phyloP scores from a whole-genome alignment of 2,888 invertebrate species.

The Micropterix aruncella region DNA sequence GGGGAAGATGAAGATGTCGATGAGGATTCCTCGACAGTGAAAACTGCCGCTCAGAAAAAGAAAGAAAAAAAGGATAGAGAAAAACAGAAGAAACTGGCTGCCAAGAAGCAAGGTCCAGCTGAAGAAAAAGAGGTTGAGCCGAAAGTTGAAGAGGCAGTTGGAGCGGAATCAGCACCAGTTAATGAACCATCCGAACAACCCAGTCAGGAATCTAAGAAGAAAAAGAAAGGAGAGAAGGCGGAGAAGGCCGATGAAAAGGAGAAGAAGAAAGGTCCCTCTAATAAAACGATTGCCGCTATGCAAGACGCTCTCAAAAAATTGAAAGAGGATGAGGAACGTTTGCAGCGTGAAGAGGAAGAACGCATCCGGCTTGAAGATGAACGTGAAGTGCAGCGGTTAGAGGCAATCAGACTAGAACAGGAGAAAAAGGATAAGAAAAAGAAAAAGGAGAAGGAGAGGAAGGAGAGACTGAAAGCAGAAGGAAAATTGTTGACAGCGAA shows the following conservation, averaged over 20 bases:
- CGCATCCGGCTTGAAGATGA: constrained; percentile 59
- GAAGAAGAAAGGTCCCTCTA: constrained; percentile 59
- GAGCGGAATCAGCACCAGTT: constrained; percentile 17
- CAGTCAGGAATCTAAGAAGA: constrained; percentile 27
- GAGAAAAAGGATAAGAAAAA: constrained; percentile 82
- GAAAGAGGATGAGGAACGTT: constrained; percentile 78
- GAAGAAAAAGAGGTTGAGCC: constrained; percentile 16
- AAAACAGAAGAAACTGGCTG: constrained; percentile 57
- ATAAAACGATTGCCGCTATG: constrained; percentile 80
- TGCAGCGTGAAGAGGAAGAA: constrained; percentile 66
- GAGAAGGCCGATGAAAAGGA: constrained; percentile 28
- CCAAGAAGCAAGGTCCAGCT: constrained; percentile 30
- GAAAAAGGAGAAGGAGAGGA: constrained; percentile 83
- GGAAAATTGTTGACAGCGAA: constrained; percentile 88
- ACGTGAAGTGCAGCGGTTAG: constrained; percentile 55
- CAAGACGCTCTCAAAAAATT: constrained; percentile 80
- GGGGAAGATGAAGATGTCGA: constrained; percentile 37
- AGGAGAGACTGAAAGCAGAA: constrained; percentile 89
- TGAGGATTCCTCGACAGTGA: constrained; percentile 45
- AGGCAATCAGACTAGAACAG: constrained; percentile 66
- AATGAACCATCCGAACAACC: constrained; percentile 18
- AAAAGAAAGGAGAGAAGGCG: constrained; percentile 35
- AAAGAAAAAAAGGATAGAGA: constrained; percentile 80
- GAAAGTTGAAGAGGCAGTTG: constrained; percentile 22
- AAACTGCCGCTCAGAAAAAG: constrained; percentile 78